Base-by-base conservation (phyloP, 2,888 invertebrate species). In the Exocentrus adspersus region DNA sequence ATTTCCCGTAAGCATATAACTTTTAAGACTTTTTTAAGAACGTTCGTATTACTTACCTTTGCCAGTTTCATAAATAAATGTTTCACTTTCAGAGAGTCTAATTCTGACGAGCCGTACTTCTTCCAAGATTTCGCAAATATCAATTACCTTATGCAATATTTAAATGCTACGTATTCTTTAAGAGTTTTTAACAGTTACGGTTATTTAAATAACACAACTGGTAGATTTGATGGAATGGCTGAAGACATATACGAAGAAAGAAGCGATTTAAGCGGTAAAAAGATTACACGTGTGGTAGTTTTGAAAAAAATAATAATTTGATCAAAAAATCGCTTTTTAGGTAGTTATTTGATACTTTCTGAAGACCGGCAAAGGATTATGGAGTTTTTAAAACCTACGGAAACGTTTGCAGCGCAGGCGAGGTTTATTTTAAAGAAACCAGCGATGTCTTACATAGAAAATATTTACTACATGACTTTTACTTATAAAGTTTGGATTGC, bases 401-500 rank as follows among this genome's bases (percentile, higher is more conserved):
- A 69, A 17, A 67, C 70, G 2, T 68, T 68, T 19, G 72, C 72
- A 16, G 58, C 75, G 3, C 67, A 19, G 20, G 17, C 57, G 12
- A 57, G 77, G 7, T 83, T 85, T 64, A 67, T 86, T 56, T 82
- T 85, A 64, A 83, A 83, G 17, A 82, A 84, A 68, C 85, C 86
- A 5, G 78, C 84, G 3, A 75, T 84, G 12, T 84, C 85, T 1
- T 82, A 80, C 41, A 79, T 85, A 1, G 81, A 80, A 67, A 85
- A 86, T 61, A 83, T 86, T 59, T 86, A 84, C 71, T 71, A 78
- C 14, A 72, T 84, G 41, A 84, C 85, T 1, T 85, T 86, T 66
- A 77, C 80, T 1, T 72, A 64, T 9, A 68, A 75, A 2, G 85
- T 86, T 5, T 86, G 86, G 86, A 64, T 83, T 9, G 80, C 80